phyloP scores from a whole-genome alignment of 2,797 vertebrate genomes.

The Enteromius fasciolatus region DNA sequence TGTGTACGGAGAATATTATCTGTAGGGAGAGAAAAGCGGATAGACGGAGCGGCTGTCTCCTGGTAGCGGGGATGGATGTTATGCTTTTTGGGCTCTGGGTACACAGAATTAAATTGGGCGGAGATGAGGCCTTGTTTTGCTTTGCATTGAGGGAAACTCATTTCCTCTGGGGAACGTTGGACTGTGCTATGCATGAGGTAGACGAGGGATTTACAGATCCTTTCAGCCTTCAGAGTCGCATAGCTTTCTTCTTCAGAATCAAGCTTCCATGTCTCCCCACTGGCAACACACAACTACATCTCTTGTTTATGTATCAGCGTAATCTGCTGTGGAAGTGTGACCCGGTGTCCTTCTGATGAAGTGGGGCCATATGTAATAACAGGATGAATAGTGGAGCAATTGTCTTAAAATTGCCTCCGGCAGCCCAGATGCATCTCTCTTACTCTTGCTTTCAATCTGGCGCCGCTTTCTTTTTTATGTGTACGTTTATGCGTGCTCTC shows the following conservation, averaged over 20 bases:
- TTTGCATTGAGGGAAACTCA: slow-evolving; percentile 61
- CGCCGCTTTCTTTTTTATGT: slow-evolving; percentile 8
- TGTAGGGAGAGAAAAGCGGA: slow-evolving; percentile 8
- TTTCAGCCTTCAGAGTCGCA: slow-evolving; percentile 39
- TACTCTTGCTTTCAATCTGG: slow-evolving; percentile 34
- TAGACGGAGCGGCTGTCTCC: slow-evolving; percentile 21
- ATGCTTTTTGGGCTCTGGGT: slow-evolving; percentile 43
- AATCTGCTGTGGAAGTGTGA: slow-evolving; percentile 69
- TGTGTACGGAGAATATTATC: not conserved
- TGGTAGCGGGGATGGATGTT: slow-evolving; percentile 14
- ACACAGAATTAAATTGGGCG: slow-evolving; percentile 53
- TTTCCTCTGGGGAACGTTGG: slow-evolving; percentile 62
- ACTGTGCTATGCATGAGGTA: slow-evolving; percentile 47
- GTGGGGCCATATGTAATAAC: slow-evolving; percentile 60
- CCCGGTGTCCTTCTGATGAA: slow-evolving; percentile 68
- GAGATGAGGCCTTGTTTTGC: slow-evolving; percentile 65
- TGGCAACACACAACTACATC: slow-evolving; percentile 53
- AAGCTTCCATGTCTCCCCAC: slow-evolving; percentile 66
- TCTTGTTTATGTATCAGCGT: slow-evolving; percentile 72
- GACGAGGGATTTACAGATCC: slow-evolving; percentile 32
- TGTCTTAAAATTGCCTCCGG: slow-evolving; percentile 62
- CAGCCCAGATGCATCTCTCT: slow-evolving; percentile 35
- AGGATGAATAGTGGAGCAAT: slow-evolving; percentile 68
- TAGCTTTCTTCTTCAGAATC: slow-evolving; percentile 32
- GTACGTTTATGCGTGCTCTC: slow-evolving; percentile 27